Base-by-base conservation (phyloP, 2,797 vertebrate genomes). In the Gorsachius magnificus region DNA sequence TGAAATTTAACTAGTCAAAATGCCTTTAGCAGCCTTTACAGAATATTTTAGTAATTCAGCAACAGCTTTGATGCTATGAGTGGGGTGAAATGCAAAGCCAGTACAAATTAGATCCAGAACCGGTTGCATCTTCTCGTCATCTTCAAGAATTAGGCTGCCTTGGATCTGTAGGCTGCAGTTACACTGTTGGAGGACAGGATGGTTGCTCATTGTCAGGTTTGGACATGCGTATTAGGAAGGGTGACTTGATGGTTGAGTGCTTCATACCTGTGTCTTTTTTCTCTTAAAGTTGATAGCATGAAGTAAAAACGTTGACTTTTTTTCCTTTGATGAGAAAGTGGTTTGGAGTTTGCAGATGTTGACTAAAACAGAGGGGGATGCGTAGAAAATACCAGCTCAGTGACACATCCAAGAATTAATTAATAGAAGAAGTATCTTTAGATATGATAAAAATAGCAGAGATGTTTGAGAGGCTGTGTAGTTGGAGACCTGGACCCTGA, bases 1-100 rank as follows among this genome's bases (percentile, higher is more conserved):
- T 75, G 95, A 65, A 81, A 91, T 93, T 88, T 84, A 81, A 82
- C 46, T 0, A 65, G 51, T 79, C 87, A 87, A 76, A 95, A 88
- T 81, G 91, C 83, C 89, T 94, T 56, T 20, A 83, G 89, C 48
- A 88, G 33, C 33, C 41, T 76, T 86, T 83, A 56, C 45, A 81
- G 82, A 78, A 36, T 70, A 90, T 87, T 96, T 70, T 78, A 88
- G 54, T 63, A 75, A 64, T 3, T 36, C 50, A 93, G 66, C 48
- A 77, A 83, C 24, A 69, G 65, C 77, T 70, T 41, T 71, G 33
- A 29, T 77, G 75, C 36, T 56, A 10, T 54, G 69, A 84, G 65
- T 3, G 3, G 69, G 58, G 87, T 38, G 36, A 86, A 95, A 70
- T 72, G 64, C 38, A 70, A 69, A 76, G 54, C 48, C 58, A 25